Percentiles rank a stretch among this genome's conserved stretches.
These are phyloP conservation scores for Castor canadensis DNA, from an alignment of 2,113 vertebrate genomes.

Conservation along the genomic window DNA sequence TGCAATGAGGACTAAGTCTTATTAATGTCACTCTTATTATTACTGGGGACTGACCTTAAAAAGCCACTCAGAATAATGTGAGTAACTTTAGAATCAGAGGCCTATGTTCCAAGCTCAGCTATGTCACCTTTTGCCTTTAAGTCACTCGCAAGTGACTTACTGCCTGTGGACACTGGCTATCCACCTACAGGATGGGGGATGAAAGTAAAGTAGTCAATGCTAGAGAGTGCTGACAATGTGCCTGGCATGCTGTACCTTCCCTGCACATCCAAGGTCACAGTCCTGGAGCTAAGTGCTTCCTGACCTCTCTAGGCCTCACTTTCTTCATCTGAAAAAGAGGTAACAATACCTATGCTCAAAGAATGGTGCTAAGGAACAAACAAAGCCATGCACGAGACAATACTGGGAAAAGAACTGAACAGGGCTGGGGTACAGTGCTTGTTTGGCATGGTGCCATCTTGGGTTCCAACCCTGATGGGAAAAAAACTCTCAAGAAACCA, in stretches of 20 bases:
- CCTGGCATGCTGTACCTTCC: too few species aligned
- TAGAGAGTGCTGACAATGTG: rapidly evolving
- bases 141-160: neutral
- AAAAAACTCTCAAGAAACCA: too few species aligned
- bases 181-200: neutral
- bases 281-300: neutral
- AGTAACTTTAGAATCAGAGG: neutral
- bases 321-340: neutral
- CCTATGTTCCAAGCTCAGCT: neutral
- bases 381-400: too few species aligned
- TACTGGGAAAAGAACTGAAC: too few species aligned
- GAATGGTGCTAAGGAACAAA: too few species aligned
- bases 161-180: neutral
- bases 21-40: neutral
- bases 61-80: neutral
- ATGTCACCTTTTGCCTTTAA: neutral
- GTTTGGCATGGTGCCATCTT: too few species aligned
- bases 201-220: neutral
- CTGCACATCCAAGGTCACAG: too few species aligned
- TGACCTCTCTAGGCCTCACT: rapidly evolving
- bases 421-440: too few species aligned
- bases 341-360: rapidly evolving
- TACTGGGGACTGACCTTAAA: neutral
- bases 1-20: neutral
- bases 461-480: too few species aligned